Evolutionary conservation across 2,888 invertebrate genomes (phyloP).

Genomic region (Metopia argyrocephala): DNA sequence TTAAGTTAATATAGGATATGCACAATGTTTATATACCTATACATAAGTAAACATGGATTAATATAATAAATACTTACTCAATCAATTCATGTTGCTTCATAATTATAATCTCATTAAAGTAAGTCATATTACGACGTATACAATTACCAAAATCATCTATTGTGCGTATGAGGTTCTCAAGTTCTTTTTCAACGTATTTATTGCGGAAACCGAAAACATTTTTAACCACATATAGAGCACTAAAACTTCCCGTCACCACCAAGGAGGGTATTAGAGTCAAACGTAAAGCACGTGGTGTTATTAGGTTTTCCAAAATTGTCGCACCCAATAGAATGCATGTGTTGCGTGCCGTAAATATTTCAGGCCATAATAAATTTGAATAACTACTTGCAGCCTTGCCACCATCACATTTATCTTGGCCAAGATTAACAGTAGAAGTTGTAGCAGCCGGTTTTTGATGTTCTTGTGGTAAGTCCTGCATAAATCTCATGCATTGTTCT

Average conservation of each 20-base stretch:
- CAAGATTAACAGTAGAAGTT: background rate
- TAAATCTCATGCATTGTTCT: constrained; percentile 72
- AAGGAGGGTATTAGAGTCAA: constrained; percentile 72
- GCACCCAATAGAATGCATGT: constrained; percentile 72
- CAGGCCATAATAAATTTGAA: constrained; percentile 19
- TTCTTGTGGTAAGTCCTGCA: constrained; percentile 28
- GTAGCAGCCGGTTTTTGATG: background rate
- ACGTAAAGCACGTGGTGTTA: constrained; percentile 72
- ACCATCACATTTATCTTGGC: constrained; percentile 13
- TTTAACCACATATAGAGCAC: constrained; percentile 72
- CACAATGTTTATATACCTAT: background rate
- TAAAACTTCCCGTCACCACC: constrained; percentile 72
- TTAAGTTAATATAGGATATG: too few species aligned
- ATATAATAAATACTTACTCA: constrained; percentile 69
- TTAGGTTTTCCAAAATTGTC: constrained; percentile 72
- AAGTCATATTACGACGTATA: constrained; percentile 76
- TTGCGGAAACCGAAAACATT: constrained; percentile 75
- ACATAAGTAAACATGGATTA: background rate
- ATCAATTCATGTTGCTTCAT: constrained; percentile 76
- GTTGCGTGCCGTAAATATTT: constrained; percentile 72
- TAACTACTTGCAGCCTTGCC: background rate
- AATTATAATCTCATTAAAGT: constrained; percentile 76
- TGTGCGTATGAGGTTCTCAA: constrained; percentile 74
- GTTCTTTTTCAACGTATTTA: constrained; percentile 72
- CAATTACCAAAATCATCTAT: constrained; percentile 77